phyloP scores from a whole-genome alignment of 2,888 invertebrate genomes.

The Sinohyriopsis cumingii region DNA sequence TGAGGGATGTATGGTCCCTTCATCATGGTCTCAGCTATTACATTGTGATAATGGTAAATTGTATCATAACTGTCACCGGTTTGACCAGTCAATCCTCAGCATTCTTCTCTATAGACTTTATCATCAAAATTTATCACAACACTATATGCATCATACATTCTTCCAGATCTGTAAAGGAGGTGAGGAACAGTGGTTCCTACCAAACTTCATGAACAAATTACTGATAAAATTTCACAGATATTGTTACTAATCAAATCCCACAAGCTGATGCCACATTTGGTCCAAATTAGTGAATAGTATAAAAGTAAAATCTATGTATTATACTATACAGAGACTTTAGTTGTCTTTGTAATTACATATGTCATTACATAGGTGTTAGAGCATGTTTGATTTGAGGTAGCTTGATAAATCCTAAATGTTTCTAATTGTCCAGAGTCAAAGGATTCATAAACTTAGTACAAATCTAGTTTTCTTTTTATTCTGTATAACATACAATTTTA shows the following conservation, averaged over 20 bases:
- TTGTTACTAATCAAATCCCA: slow-evolving; percentile 7
- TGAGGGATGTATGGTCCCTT: slow-evolving; percentile 29
- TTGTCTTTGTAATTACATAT: no score
- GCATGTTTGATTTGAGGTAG: no score
- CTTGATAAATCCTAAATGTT: no score
- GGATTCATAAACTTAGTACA: no score
- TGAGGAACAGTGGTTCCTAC: slow-evolving; percentile 21
- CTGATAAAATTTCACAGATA: slow-evolving; percentile 7
- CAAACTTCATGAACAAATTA: slow-evolving; percentile 23
- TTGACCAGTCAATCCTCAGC: slow-evolving; percentile 37
- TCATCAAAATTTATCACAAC: slow-evolving; percentile 11
- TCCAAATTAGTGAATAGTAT: slow-evolving; percentile 1
- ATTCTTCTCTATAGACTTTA: slow-evolving; percentile 27
- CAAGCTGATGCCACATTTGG: slow-evolving; percentile 11
- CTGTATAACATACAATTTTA: no score
- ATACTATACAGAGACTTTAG: no score
- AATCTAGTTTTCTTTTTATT: no score
- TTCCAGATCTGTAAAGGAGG: slow-evolving; percentile 27
- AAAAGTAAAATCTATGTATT: no score
- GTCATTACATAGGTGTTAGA: no score
- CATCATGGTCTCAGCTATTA: no score
- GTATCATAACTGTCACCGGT: slow-evolving; percentile 28
- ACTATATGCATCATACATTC: slow-evolving; percentile 21
- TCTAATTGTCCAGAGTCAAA: no score
- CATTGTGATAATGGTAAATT: slow-evolving; percentile 9